phyloP scores from a whole-genome alignment of 2,888 invertebrate species.

The Petrolisthes manimaculis region DNA sequence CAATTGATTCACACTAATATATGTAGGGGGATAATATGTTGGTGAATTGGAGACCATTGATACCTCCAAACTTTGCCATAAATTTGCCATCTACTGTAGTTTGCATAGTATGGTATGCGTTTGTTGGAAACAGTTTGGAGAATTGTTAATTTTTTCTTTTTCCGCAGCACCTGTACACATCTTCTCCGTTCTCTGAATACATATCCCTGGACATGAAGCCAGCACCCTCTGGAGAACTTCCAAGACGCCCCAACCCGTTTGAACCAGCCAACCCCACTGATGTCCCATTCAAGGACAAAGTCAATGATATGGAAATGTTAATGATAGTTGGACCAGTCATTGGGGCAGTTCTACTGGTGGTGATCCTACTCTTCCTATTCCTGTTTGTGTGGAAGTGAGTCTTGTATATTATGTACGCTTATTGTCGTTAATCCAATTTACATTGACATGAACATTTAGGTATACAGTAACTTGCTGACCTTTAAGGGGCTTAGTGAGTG shows the following conservation, averaged over 20 bases:
- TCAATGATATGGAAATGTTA: constrained; percentile 58
- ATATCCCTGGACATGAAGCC: constrained; percentile 90
- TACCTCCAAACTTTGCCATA: too few relatives aligned
- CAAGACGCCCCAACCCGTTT: constrained; percentile 86
- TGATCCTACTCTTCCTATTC: constrained; percentile 63
- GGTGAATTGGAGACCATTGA: too few relatives aligned
- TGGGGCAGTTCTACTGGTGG: constrained; percentile 63
- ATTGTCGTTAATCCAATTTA: neutral
- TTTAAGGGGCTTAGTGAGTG: neutral
- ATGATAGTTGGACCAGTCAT: constrained; percentile 65
- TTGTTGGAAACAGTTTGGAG: neutral
- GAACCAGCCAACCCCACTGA: constrained; percentile 73
- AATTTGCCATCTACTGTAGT: too few relatives aligned
- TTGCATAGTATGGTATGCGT: neutral
- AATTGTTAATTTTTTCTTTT: constrained; percentile 2
- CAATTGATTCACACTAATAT: too few relatives aligned
- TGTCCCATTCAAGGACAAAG: constrained; percentile 33
- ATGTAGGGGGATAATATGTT: too few relatives aligned
- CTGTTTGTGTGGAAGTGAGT: constrained; percentile 65
- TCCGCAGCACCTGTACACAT: constrained; percentile 84
- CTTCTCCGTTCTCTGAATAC: constrained; percentile 92
- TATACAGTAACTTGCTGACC: neutral
- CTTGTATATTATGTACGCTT: neutral
- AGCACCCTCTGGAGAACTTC: constrained; percentile 88
- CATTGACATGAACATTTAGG: neutral